phyloP scores from a whole-genome alignment of 2,113 vertebrate species.

The Rhinichthys klamathensis region DNA sequence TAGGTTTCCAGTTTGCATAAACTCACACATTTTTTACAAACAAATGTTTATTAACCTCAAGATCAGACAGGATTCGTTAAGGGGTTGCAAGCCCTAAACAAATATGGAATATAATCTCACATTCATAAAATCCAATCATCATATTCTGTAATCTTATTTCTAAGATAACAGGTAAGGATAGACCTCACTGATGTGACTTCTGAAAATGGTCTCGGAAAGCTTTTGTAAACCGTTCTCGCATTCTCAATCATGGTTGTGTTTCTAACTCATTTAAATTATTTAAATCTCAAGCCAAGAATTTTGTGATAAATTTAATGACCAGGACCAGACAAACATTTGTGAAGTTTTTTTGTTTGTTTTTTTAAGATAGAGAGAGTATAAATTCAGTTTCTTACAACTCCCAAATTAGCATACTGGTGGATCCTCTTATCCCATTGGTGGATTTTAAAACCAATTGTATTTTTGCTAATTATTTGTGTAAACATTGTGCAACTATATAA shows the following conservation, averaged over 20 bases:
- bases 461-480: not conserved
- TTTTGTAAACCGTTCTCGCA: not conserved
- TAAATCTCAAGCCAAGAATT: not conserved
- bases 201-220: fast-evolving
- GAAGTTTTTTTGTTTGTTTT: not conserved
- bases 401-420: not conserved
- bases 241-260: conserved; percentile 29
- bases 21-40: too few species aligned
- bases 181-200: not conserved
- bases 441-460: not conserved
- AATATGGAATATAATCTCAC: conserved; percentile 42
- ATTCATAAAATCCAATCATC: conserved; percentile 55
- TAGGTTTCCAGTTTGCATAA: too few species aligned
- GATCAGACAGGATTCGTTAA: too few species aligned
- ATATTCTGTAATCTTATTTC: conserved; percentile 37
- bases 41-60: too few species aligned
- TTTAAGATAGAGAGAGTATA: too few species aligned
- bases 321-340: not conserved
- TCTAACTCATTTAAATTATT: not conserved
- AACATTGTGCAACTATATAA: not conserved
- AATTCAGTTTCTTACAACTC: not conserved
- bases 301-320: not conserved
- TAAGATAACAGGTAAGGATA: conserved; percentile 51
- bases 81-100: not conserved
- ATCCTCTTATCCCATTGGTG: not conserved